Conservation (phyloP, 2,888 invertebrate genomes). For the Hemithea aestivaria region DNA sequence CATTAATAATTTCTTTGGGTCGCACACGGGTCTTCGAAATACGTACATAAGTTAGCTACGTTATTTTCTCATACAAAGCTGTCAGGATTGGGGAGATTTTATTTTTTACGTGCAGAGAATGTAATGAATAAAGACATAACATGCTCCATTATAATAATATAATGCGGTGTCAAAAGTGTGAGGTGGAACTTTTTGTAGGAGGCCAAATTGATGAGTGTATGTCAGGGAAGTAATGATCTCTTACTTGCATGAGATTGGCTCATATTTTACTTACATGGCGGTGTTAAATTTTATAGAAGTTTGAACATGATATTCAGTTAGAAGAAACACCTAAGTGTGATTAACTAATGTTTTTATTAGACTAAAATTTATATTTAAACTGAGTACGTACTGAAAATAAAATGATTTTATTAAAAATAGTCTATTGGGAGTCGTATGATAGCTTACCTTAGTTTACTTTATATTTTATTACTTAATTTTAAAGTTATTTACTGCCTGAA, state of each 20-base stretch:
- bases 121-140: conserved; percentile 55
- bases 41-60: conserved; percentile 56
- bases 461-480: too few species aligned
- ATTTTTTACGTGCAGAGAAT: conserved; percentile 71
- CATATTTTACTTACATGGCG: conserved; percentile 16
- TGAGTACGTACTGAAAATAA: too few species aligned
- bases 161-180: conserved; percentile 35
- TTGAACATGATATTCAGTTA: too few species aligned
- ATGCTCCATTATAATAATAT: conserved; percentile 48
- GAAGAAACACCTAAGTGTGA: too few species aligned
- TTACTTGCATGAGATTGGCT: conserved; percentile 16
- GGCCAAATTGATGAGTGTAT: conserved; percentile 49
- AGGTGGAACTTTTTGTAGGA: conserved; percentile 33
- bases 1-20: conserved; percentile 64
- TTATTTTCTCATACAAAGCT: conserved; percentile 60
- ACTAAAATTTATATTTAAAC: too few species aligned
- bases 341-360: too few species aligned
- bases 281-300: too few species aligned
- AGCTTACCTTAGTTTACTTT: too few species aligned
- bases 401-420: too few species aligned
- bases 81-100: conserved; percentile 62
- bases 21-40: conserved; percentile 49
- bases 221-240: conserved; percentile 20
- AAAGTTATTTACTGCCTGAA: too few species aligned
- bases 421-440: too few species aligned